phyloP scores from a whole-genome alignment of 53 echinoderm and acorn worm species.

The Patiria pectinifera region DNA sequence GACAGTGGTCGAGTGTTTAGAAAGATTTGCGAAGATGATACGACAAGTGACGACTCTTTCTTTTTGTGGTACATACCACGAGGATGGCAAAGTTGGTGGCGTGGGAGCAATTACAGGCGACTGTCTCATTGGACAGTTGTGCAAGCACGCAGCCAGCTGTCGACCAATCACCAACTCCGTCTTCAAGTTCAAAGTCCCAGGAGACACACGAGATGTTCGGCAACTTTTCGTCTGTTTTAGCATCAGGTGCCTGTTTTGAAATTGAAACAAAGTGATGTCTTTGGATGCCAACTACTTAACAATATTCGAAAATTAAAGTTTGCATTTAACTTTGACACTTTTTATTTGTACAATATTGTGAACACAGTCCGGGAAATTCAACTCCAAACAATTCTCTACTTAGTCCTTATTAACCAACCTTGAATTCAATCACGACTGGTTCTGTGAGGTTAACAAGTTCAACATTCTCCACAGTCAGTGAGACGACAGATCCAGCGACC shows the following conservation, averaged over 20 bases:
- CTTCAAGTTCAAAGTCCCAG: conserved; percentile 80
- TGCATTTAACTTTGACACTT: too few species aligned
- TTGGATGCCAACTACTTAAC: neutral
- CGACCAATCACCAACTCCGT: conserved; percentile 88
- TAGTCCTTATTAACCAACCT: neutral
- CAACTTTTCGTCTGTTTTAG: neutral
- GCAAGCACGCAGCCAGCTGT: conserved; percentile 59
- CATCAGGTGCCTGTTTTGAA: conserved; percentile 18
- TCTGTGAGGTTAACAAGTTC: conserved; percentile 53
- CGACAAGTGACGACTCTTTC: neutral
- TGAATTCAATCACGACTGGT: conserved; percentile 68
- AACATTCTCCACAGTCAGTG: conserved; percentile 55
- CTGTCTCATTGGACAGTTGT: conserved; percentile 24
- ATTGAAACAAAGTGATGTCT: too few species aligned
- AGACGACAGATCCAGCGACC: conserved; percentile 22
- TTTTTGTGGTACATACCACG: conserved; percentile 61
- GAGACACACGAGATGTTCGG: conserved; percentile 72
- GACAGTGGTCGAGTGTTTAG: neutral
- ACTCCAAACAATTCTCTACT: neutral
- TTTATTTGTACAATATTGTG: too few species aligned
- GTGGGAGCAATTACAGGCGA: conserved; percentile 80
- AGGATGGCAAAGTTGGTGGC: conserved; percentile 92
- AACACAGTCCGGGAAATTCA: too few species aligned
- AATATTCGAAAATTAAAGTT: too few species aligned
- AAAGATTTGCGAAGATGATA: neutral